phyloP scores from a whole-genome alignment of 1,140 invertebrate genomes.

The Magallana ariakensis region DNA sequence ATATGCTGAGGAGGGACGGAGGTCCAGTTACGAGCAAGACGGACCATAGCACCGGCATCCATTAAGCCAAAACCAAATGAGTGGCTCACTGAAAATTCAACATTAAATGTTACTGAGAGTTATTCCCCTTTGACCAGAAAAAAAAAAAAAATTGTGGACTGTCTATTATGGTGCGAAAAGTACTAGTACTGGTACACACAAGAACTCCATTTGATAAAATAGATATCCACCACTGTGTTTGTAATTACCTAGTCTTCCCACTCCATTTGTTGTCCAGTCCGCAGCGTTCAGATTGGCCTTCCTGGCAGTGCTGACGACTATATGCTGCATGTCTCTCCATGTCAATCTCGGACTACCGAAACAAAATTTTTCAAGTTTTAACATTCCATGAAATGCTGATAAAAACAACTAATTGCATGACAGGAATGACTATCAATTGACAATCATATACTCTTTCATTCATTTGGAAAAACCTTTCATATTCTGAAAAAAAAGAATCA shows the following conservation, averaged over 20 bases:
- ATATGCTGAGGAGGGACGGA: constrained; percentile 75
- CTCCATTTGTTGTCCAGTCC: constrained; percentile 59
- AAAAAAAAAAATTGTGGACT: too few relatives aligned
- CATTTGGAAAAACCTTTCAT: too few relatives aligned
- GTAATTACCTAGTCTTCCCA: constrained; percentile 45
- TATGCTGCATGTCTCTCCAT: constrained; percentile 94
- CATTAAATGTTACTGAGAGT: background rate
- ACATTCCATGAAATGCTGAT: background rate
- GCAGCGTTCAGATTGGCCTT: constrained; percentile 65
- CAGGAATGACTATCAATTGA: too few relatives aligned
- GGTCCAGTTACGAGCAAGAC: constrained; percentile 94
- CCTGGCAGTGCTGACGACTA: constrained; percentile 90
- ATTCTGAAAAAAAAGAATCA: too few relatives aligned
- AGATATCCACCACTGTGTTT: background rate
- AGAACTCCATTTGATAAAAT: background rate
- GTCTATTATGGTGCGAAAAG: too few relatives aligned
- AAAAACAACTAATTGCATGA: too few relatives aligned
- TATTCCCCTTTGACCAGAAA: background rate
- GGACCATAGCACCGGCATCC: constrained; percentile 98
- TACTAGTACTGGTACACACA: background rate
- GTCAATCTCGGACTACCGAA: constrained; percentile 86
- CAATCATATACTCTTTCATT: too few relatives aligned
- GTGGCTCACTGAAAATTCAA: constrained; percentile 89
- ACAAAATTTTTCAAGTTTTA: background rate
- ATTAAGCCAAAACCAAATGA: constrained; percentile 99